Evolutionary conservation across 2,797 vertebrate species (phyloP), one percentile per base, ranked within the genome.

Genomic region (Picus viridis): DNA sequence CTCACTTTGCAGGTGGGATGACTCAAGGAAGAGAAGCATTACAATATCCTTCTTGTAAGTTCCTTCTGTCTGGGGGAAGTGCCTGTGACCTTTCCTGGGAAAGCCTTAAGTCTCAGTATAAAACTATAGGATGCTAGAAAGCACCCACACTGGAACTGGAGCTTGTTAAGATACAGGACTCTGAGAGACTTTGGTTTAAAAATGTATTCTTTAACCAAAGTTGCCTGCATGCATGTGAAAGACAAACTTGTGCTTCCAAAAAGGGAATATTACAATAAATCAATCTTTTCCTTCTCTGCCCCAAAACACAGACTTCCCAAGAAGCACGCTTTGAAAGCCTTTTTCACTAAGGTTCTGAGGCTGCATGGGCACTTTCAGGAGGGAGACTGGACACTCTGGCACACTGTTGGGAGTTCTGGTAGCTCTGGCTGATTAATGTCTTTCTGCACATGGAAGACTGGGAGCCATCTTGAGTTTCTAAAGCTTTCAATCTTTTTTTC

Each of bases 1-100:
- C 80, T 90, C 71, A 41, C 59, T 83, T 92, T 73, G 74, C 77
- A 89, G 61, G 73, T 91, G 63, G 36, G 27, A 77, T 88, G 85
- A 77, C 57, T 94, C 43, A 82, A 57, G 61, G 57, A 89, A 54
- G 54, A 29, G 34, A 89, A 76, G 43, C 69, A 41, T 43, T 89
- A 51, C 53, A 89, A 1, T 89, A 34, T 76, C 27, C 15, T 89
- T 75, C 41, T 71, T 4, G 1, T 82, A 69, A 81, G n/a, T 49
- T 32, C 14, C 59, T 75, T 68, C n/a, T 75, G 10, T 59, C 43
- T 73, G 43, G 57, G 59, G 24, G 32, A 53, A 69, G 39, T 76
- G 20, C 51, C 51, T 58, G 26, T 78, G 63, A 23, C 26, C 36
- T 62, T 61, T 67, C 3, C 43, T 86, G 45, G 17, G 41, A 92